A percentile compares a stretch with the other conserved stretches of the same genome.
These are phyloP conservation scores for Idaea straminata DNA, from an alignment of 2,888 invertebrate species.

Conservation along the genomic window DNA sequence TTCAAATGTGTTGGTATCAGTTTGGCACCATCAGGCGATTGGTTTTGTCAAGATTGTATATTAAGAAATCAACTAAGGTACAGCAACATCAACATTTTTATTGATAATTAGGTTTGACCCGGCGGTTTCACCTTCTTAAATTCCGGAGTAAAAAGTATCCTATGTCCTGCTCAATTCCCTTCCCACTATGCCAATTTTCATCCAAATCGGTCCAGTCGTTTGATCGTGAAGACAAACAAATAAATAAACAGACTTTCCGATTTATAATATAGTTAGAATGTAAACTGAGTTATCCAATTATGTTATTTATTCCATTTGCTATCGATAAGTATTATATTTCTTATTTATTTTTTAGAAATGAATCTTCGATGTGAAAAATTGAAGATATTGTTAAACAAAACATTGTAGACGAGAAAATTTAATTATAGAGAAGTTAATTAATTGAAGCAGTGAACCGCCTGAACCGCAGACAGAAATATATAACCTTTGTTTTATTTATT, in stretches of 20 bases:
- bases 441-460: too few relatives aligned
- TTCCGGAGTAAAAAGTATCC: too few relatives aligned
- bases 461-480: too few relatives aligned
- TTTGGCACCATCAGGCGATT: conserved; percentile 52
- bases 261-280: neutral
- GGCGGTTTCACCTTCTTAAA: too few relatives aligned
- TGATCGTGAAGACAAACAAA: neutral
- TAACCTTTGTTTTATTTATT: too few relatives aligned
- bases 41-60: conserved; percentile 55
- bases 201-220: too few relatives aligned
- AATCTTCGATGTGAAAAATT: neutral
- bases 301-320: neutral
- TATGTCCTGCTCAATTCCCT: too few relatives aligned
- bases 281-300: neutral
- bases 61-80: conserved; percentile 19
- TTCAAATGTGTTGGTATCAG: conserved; percentile 56
- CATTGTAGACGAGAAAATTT: neutral
- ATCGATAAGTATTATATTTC: conserved; percentile 10
- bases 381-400: neutral
- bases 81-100: too few relatives aligned
- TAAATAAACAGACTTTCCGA: neutral
- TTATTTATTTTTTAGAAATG: neutral
- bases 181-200: too few relatives aligned
- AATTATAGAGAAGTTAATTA: neutral
- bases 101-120: too few relatives aligned